phyloP scores from a whole-genome alignment of 2,113 vertebrate genomes.

The Serinus canaria region DNA sequence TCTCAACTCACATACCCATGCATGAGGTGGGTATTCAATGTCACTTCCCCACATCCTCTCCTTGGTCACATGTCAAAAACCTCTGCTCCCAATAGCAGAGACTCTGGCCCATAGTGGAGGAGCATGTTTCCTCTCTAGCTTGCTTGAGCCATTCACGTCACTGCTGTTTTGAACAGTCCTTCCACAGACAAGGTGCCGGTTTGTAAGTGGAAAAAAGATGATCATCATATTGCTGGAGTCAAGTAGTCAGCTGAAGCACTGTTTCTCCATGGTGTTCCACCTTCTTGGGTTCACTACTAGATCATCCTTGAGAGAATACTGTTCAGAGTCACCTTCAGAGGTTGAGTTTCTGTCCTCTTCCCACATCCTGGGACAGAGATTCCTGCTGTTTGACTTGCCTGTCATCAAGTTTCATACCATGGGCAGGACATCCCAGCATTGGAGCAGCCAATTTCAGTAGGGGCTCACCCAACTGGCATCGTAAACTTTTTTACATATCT shows the following conservation, averaged over 20 bases:
- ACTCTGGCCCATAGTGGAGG: not conserved
- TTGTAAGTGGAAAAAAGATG: not conserved
- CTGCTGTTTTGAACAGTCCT: not conserved
- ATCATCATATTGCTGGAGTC: not conserved
- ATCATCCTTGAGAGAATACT: not conserved
- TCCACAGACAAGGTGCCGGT: not conserved
- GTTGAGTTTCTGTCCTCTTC: not conserved
- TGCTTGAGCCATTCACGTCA: accelerated
- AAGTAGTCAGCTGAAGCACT: not conserved
- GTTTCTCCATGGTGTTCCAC: not conserved
- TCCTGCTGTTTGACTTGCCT: not conserved
- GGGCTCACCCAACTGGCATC: accelerated
- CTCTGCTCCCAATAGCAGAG: not conserved
- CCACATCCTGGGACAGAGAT: not conserved
- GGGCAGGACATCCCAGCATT: not conserved
- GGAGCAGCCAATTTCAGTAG: not conserved
- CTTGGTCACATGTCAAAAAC: not conserved
- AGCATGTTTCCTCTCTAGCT: not conserved
- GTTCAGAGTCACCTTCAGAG: not conserved
- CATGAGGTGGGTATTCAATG: not conserved
- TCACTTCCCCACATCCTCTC: not conserved
- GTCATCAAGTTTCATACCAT: not conserved
- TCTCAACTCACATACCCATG: not conserved
- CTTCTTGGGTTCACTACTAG: not conserved
- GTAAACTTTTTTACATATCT: not conserved